Percentiles rank a stretch among this genome's conserved stretches.
These are phyloP conservation scores for Coryphaenoides rupestris DNA, from an alignment of 2,113 vertebrate species.

Conservation along the genomic window DNA sequence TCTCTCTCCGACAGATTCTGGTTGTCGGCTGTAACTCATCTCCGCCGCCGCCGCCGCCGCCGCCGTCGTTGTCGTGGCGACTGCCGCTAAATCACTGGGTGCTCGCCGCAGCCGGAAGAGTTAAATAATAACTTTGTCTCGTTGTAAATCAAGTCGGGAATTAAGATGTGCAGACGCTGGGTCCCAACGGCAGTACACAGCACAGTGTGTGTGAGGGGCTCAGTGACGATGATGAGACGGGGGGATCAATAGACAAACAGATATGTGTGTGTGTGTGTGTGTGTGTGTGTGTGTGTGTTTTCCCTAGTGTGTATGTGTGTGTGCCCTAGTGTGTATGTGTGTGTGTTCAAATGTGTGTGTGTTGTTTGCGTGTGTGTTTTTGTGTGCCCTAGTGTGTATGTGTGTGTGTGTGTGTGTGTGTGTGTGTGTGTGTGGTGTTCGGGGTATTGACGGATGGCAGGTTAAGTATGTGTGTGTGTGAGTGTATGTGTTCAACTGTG, in stretches of 20 bases:
- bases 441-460: too few species aligned
- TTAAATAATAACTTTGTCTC: constrained; percentile 74
- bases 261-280: constrained; percentile 55
- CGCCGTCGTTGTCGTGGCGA: too few species aligned
- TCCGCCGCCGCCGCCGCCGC: constrained; percentile 30
- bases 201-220: constrained; percentile 45
- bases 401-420: constrained; percentile 14
- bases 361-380: too few species aligned
- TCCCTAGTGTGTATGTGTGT: too few species aligned
- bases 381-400: too few species aligned
- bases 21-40: constrained; percentile 73
- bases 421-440: too few species aligned
- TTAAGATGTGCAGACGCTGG: constrained; percentile 57
- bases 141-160: constrained; percentile 74
- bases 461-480: too few species aligned
- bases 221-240: constrained; percentile 30
- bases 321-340: too few species aligned
- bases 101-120: constrained; percentile 59
- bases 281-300: too few species aligned
- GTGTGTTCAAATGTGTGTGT: too few species aligned
- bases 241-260: constrained; percentile 58
- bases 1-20: constrained; percentile 65
- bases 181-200: constrained; percentile 47
- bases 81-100: constrained; percentile 71
- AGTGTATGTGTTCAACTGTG: too few species aligned